Percentiles rank a stretch among this genome's conserved stretches.
Conservation (phyloP, 2,113 vertebrate genomes). For the Ciconia maguari region DNA sequence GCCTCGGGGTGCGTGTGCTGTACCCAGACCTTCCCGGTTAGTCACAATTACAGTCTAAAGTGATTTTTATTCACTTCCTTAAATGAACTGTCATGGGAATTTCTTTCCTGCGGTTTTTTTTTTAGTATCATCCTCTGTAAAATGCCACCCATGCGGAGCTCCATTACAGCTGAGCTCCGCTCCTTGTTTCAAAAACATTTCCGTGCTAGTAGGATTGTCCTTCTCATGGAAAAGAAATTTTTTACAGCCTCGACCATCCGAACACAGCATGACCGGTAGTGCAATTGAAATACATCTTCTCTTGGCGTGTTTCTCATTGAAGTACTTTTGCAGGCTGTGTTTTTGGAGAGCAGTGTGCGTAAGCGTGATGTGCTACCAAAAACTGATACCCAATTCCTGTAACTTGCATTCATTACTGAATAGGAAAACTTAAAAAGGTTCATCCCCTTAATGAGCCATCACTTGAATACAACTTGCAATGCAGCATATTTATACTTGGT, state of each 20-base stretch:
- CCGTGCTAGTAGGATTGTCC: background rate
- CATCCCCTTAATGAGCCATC: background rate
- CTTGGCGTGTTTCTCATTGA: background rate
- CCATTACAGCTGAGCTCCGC: background rate
- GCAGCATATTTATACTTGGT: background rate
- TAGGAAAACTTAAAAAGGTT: background rate
- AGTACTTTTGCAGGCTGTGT: background rate
- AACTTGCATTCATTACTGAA: fast-evolving
- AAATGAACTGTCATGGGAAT: background rate
- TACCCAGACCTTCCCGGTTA: background rate
- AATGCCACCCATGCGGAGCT: background rate
- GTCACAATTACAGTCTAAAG: background rate
- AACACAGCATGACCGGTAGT: no score
- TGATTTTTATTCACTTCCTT: background rate
- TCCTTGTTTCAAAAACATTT: background rate
- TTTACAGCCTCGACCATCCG: background rate
- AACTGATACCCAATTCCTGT: fast-evolving
- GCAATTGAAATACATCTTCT: background rate
- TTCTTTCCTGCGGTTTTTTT: background rate
- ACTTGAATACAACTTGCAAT: fast-evolving
- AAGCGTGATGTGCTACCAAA: background rate
- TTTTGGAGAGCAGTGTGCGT: background rate
- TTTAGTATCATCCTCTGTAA: background rate
- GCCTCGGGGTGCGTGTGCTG: background rate
- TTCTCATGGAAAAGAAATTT: background rate